Percentiles rank a stretch among this genome's conserved stretches.
These are phyloP conservation scores for Diorhabda sublineata DNA, from an alignment of 1,140 invertebrate species.

Conservation along the genomic window DNA sequence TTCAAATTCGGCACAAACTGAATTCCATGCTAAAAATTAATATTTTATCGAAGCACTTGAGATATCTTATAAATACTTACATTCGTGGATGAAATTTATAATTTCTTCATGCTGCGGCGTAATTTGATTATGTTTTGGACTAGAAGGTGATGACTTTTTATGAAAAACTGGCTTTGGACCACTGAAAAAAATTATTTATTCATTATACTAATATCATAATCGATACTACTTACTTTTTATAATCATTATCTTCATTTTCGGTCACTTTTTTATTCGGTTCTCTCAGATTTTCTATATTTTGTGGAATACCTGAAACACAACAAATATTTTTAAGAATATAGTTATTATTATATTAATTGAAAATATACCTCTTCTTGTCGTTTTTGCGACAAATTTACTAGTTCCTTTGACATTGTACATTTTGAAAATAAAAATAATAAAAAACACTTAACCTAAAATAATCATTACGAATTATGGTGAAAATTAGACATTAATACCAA, in stretches of 20 bases:
- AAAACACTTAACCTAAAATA: slow-evolving; percentile 3
- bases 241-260: slow-evolving; percentile 17
- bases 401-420: slow-evolving; percentile 85
- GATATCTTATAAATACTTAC: slow-evolving; percentile 24
- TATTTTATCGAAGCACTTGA: background rate
- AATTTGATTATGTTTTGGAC: slow-evolving; percentile 41
- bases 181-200: slow-evolving; percentile 34
- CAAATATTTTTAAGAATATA: slow-evolving; percentile 10
- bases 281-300: slow-evolving; percentile 48
- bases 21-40: slow-evolving; percentile 38
- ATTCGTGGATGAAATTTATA: slow-evolving; percentile 47
- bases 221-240: slow-evolving; percentile 14
- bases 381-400: slow-evolving; percentile 79
- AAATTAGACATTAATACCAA: too few relatives aligned
- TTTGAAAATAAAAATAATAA: background rate
- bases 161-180: slow-evolving; percentile 51
- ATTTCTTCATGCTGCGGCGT: slow-evolving; percentile 51
- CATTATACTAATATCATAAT: too few relatives aligned
- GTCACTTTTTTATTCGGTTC: slow-evolving; percentile 18
- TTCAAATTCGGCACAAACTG: slow-evolving; percentile 34
- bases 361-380: slow-evolving; percentile 65
- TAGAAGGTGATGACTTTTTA: slow-evolving; percentile 42
- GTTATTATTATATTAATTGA: slow-evolving; percentile 6
- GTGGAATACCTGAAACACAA: slow-evolving; percentile 46
- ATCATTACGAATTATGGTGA: too few relatives aligned